A percentile compares a stretch with the other conserved stretches of the same genome.
Conservation (phyloP, 2,888 invertebrate genomes). For the Acronicta leporina region DNA sequence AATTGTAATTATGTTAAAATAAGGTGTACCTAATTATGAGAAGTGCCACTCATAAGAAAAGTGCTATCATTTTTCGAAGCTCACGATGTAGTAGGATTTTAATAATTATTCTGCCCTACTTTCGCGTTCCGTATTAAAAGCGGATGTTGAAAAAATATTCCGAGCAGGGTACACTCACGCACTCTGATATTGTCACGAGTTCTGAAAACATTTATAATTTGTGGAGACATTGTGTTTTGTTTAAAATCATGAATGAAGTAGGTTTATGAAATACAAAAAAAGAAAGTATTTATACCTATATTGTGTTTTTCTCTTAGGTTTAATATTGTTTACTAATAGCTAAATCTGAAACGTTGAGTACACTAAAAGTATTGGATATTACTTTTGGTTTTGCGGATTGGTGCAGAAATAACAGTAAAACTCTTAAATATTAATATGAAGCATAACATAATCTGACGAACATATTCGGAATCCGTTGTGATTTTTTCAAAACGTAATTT, state of each 20-base stretch:
- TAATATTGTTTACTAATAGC: neutral
- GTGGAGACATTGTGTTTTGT: neutral
- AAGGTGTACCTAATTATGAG: neutral
- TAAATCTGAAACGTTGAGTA: neutral
- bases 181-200: slow-evolving; percentile 1
- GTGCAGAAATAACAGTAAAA: neutral
- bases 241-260: no score
- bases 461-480: neutral
- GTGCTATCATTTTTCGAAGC: slow-evolving; percentile 35
- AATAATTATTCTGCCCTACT: slow-evolving; percentile 73
- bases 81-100: slow-evolving; percentile 63
- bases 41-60: slow-evolving; percentile 12
- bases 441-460: neutral
- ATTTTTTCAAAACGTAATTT: neutral
- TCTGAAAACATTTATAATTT: neutral
- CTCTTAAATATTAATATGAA: neutral
- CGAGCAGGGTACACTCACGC: slow-evolving; percentile 56
- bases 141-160: slow-evolving; percentile 73
- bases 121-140: slow-evolving; percentile 66
- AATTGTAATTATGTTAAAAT: no score
- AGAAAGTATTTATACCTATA: no score
- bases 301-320: no score
- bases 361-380: no score
- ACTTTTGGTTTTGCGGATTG: no score
- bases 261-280: no score